Conservation (phyloP, 2,888 invertebrate genomes). For the Clivina fossor region DNA sequence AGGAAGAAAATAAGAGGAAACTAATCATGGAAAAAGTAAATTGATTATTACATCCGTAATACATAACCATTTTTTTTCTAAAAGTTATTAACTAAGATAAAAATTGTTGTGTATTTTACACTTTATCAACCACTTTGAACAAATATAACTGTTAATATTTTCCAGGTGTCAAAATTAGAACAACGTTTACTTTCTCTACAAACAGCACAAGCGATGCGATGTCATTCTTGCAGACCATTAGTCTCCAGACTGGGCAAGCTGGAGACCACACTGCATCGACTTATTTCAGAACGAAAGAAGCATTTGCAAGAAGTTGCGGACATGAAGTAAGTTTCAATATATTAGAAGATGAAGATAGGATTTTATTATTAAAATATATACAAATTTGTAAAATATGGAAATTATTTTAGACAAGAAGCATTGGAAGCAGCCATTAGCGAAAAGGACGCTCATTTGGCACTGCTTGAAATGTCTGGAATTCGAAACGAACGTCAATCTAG, state of each 20-base stretch:
- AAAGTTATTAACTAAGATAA: no score
- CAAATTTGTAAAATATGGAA: not conserved
- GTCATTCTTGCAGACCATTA: conserved; percentile 67
- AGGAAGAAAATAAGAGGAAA: conserved; percentile 65
- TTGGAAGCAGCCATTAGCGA: conserved; percentile 82
- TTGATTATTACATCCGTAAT: no score
- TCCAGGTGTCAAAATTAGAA: conserved; percentile 70
- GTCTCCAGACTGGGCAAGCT: conserved; percentile 64
- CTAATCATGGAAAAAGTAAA: conserved; percentile 68
- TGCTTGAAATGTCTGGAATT: conserved; percentile 75
- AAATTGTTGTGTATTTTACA: no score
- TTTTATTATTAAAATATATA: no score
- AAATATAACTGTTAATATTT: not conserved
- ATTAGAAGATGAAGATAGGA: not conserved
- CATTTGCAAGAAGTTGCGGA: conserved; percentile 76
- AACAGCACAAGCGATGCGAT: conserved; percentile 68
- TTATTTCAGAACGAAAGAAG: conserved; percentile 64
- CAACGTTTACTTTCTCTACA: conserved; percentile 69
- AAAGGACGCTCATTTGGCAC: conserved; percentile 84
- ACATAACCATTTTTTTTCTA: no score
- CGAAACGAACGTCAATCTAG: conserved; percentile 65
- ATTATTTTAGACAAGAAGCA: conserved; percentile 72
- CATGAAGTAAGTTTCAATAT: conserved; percentile 73
- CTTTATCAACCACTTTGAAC: not conserved
- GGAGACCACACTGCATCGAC: conserved; percentile 62